Percentiles rank a stretch among this genome's conserved stretches.
Conservation (phyloP, 2,113 vertebrate genomes). For the Pygathrix nemaeus region DNA sequence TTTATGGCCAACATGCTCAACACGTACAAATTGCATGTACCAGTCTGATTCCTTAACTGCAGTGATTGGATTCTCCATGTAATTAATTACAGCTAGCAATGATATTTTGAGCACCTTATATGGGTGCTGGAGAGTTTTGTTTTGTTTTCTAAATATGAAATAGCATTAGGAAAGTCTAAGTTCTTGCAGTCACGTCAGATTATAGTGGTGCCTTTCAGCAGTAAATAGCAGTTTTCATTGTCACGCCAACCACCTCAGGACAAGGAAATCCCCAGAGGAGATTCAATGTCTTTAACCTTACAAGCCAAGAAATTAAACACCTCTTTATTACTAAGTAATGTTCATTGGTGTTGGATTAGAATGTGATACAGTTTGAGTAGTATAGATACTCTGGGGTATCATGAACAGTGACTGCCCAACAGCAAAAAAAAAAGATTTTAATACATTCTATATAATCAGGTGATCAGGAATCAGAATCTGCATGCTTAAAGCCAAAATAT, state of each 20-base stretch:
- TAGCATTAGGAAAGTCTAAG: constrained; percentile 81
- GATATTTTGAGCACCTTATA: constrained; percentile 86
- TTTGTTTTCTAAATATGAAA: constrained; percentile 71
- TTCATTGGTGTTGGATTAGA: neutral
- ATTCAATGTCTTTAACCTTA: neutral
- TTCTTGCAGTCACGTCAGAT: constrained; percentile 76
- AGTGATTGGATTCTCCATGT: constrained; percentile 83
- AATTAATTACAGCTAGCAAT: constrained; percentile 88
- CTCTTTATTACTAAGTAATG: constrained; percentile 57
- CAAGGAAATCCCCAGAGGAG: constrained; percentile 37
- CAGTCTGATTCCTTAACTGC: constrained; percentile 77
- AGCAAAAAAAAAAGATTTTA: neutral
- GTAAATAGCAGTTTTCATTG: constrained; percentile 78
- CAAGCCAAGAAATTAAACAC: constrained; percentile 19
- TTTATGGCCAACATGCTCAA: constrained; percentile 76
- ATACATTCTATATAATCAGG: neutral
- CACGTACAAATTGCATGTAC: constrained; percentile 69
- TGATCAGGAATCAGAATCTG: neutral
- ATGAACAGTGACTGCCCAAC: neutral
- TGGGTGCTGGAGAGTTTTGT: constrained; percentile 76
- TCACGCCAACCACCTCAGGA: constrained; percentile 38
- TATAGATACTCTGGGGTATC: neutral
- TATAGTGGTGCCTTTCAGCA: constrained; percentile 84
- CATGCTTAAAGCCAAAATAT: neutral
- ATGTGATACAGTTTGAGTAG: neutral